These are phyloP conservation scores for Trachelipus rathkii DNA, from an alignment of 1,140 invertebrate genomes.

Conservation along the genomic window DNA sequence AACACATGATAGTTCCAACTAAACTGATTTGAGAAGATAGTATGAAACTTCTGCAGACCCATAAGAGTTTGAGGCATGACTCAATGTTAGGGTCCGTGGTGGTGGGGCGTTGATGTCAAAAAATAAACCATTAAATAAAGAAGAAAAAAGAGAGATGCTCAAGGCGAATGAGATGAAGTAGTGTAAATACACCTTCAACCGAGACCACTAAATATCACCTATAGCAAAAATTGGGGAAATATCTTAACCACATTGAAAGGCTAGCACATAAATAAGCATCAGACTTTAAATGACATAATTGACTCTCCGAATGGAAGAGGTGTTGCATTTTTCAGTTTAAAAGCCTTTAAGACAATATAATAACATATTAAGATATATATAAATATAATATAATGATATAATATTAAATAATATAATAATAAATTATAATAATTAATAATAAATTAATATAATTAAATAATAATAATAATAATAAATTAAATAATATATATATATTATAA, in stretches of 20 bases:
- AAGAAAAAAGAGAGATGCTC: slow-evolving; percentile 55
- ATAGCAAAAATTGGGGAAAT: slow-evolving; percentile 53
- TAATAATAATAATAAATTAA: too few species aligned
- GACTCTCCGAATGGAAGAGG: slow-evolving; percentile 40
- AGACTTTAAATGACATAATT: slow-evolving; percentile 89
- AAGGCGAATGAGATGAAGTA: slow-evolving; percentile 31
- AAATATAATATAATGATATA: too few species aligned
- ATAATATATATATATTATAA: too few species aligned
- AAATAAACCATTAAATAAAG: slow-evolving; percentile 36
- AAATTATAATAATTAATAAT: too few species aligned
- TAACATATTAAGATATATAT: too few species aligned
- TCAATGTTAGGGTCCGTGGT: slow-evolving; percentile 40
- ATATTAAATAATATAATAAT: too few species aligned
- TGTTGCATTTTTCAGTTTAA: slow-evolving; percentile 24
- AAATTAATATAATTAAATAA: too few species aligned
- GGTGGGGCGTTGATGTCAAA: slow-evolving; percentile 29
- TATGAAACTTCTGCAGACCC: slow-evolving; percentile 56
- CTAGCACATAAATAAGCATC: slow-evolving; percentile 75
- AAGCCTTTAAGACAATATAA: too few species aligned
- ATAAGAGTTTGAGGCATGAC: slow-evolving; percentile 66
- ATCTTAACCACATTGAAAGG: slow-evolving; percentile 79
- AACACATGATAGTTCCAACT: neutral
- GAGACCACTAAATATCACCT: slow-evolving; percentile 31
- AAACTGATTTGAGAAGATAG: slow-evolving; percentile 20
- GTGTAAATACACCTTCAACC: slow-evolving; percentile 31